phyloP scores from a whole-genome alignment of 2,888 invertebrate genomes.

The Drosophila antonietae region DNA sequence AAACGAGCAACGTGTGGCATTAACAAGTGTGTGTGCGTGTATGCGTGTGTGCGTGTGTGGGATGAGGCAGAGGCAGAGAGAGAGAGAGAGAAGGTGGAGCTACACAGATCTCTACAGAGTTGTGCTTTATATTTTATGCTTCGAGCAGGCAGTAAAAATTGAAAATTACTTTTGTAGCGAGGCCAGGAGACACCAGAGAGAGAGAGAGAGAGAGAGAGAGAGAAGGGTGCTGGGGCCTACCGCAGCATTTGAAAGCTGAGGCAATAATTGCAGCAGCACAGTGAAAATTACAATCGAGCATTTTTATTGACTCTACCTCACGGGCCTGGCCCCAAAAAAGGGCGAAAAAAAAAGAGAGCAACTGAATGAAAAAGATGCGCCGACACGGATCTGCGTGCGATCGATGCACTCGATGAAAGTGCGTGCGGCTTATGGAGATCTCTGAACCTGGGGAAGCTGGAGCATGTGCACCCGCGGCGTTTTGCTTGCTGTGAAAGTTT shows the following conservation, averaged over 20 bases:
- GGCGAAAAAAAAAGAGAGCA: not conserved
- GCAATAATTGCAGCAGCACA: constrained; percentile 68
- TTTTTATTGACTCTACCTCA: constrained; percentile 60
- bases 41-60: constrained; percentile 5
- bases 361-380: constrained; percentile 5
- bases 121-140: constrained; percentile 68
- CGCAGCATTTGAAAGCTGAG: constrained; percentile 76
- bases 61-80: not conserved
- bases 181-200: no score
- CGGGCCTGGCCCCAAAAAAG: constrained; percentile 2
- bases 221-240: constrained; percentile 49
- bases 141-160: constrained; percentile 67
- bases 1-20: constrained; percentile 50
- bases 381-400: constrained; percentile 55
- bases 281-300: constrained; percentile 76
- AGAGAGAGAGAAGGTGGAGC: not conserved
- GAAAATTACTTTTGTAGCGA: constrained; percentile 68
- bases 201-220: not conserved
- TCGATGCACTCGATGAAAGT: constrained; percentile 62
- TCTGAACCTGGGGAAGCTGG: constrained; percentile 20
- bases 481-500: constrained; percentile 63
- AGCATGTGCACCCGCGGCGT: constrained; percentile 66
- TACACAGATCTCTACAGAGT: constrained; percentile 17
- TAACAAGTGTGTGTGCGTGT: constrained; percentile 47
- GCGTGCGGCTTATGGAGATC: constrained; percentile 64